Percentiles rank a stretch among this genome's conserved stretches.
Conservation (phyloP, 2,888 invertebrate genomes). For the Cactoblastis cactorum region DNA sequence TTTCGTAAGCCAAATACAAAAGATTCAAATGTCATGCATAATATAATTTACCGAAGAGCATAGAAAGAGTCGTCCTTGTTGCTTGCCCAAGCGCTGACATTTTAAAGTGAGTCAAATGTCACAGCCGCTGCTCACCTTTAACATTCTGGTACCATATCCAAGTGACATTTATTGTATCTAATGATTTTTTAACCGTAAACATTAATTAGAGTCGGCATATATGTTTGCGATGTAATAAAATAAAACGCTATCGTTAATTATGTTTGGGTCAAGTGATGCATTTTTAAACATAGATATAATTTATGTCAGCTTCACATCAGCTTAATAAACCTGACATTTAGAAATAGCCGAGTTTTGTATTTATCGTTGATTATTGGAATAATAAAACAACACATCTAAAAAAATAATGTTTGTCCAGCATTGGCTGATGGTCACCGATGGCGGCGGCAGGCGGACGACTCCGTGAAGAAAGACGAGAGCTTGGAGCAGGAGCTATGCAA, state of each 20-base stretch:
- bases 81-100: constrained; percentile 76
- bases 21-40: constrained; percentile 71
- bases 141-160: constrained; percentile 52
- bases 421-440: constrained; percentile 76
- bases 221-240: no score
- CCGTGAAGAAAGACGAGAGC: constrained; percentile 89
- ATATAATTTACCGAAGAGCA: constrained; percentile 64
- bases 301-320: no score
- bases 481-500: constrained; percentile 94
- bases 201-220: constrained; percentile 12
- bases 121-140: constrained; percentile 70
- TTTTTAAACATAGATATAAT: no score
- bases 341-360: no score
- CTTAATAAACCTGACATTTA: no score
- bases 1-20: constrained; percentile 64
- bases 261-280: no score
- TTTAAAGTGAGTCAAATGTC: constrained; percentile 73
- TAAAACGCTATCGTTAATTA: no score
- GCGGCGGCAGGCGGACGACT: constrained; percentile 84
- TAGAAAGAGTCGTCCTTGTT: constrained; percentile 77
- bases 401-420: constrained; percentile 42
- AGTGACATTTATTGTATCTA: constrained; percentile 60
- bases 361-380: no score
- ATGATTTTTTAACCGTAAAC: constrained; percentile 28
- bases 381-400: no score